These are phyloP conservation scores for Drosophila azteca DNA, from an alignment of 1,140 invertebrate species.

Conservation along the genomic window DNA sequence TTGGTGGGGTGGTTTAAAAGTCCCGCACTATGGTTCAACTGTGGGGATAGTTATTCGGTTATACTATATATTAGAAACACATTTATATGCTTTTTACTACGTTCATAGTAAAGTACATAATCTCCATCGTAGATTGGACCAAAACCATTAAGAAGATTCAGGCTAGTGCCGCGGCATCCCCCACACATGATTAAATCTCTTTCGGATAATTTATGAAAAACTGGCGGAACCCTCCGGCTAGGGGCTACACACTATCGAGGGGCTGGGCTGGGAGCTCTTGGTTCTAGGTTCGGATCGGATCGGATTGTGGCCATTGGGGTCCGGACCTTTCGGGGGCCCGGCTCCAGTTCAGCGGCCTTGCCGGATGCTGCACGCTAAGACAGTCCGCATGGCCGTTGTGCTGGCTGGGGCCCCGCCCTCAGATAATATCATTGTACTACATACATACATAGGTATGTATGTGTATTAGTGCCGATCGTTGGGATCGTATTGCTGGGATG, in stretches of 20 bases:
- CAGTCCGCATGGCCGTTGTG: conserved; percentile 63
- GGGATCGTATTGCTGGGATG: conserved; percentile 9
- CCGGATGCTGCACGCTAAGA: conserved; percentile 59
- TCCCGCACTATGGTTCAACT: conserved; percentile 38
- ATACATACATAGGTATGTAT: no score
- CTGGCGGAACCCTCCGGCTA: conserved; percentile 44
- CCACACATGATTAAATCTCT: background rate
- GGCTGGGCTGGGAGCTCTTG: conserved; percentile 1
- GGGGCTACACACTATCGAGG: conserved; percentile 47
- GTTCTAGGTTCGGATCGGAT: conserved; percentile 12
- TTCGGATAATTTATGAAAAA: conserved; percentile 2
- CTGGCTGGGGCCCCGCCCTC: conserved; percentile 53
- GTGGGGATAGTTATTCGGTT: conserved; percentile 20
- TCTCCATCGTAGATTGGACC: conserved; percentile 83
- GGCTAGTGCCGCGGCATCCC: conserved; percentile 75
- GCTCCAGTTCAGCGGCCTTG: conserved; percentile 64
- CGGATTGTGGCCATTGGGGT: conserved; percentile 25
- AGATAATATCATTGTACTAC: background rate
- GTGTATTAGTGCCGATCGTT: background rate
- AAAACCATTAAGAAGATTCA: conserved; percentile 84
- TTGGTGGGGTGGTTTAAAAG: conserved; percentile 9
- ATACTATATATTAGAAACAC: conserved; percentile 17
- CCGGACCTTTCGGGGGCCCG: conserved; percentile 1
- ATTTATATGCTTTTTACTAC: conserved; percentile 77
- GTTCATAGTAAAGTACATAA: conserved; percentile 84